Percentiles rank a stretch among this genome's conserved stretches.
phyloP scores from a whole-genome alignment of 2,113 vertebrate genomes.

The Nothocercus julius region DNA sequence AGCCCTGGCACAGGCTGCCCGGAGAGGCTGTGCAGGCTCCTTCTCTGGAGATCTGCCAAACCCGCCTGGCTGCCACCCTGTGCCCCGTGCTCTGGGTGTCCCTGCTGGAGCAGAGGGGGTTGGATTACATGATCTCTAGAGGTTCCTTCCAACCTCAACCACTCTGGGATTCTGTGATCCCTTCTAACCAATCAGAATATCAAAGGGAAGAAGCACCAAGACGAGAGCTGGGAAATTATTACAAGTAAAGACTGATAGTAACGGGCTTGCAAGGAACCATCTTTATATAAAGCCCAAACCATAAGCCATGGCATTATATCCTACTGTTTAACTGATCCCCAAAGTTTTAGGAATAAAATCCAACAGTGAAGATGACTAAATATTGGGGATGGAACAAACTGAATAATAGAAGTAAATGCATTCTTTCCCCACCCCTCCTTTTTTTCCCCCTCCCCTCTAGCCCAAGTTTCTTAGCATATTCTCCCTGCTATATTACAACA shows the following conservation, averaged over 20 bases:
- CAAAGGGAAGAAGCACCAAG: background rate
- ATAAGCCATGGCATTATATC: background rate
- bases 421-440: background rate
- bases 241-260: background rate
- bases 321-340: background rate
- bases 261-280: background rate
- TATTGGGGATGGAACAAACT: background rate
- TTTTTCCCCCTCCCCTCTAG: background rate
- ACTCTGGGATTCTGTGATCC: background rate
- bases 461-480: background rate
- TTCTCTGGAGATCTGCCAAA: too few relatives aligned
- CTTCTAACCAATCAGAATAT: background rate
- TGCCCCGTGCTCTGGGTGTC: too few relatives aligned
- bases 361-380: background rate
- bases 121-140: too few relatives aligned
- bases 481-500: background rate
- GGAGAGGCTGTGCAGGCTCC: too few relatives aligned
- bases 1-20: too few relatives aligned
- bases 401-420: background rate
- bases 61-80: too few relatives aligned
- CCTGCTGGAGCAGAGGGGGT: too few relatives aligned
- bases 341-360: background rate
- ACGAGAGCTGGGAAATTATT: background rate
- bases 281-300: background rate
- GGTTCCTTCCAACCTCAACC: too few relatives aligned